Conservation (phyloP, 2,888 invertebrate genomes). For the Steinernema hermaphroditum region DNA sequence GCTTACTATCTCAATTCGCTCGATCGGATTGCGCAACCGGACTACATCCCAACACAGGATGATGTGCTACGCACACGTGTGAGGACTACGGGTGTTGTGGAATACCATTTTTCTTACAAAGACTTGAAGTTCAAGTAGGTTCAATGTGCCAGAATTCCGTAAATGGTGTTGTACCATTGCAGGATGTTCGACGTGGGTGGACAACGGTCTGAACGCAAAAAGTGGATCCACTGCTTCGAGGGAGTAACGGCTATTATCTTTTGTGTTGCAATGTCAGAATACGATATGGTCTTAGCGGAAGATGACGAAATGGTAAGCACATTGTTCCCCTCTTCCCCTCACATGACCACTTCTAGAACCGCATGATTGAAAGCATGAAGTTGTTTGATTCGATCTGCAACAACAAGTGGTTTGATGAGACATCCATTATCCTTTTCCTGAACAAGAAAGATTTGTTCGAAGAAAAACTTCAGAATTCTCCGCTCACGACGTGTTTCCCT, state of each 20-base stretch:
- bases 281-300: constrained; percentile 78
- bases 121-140: background rate
- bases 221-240: constrained; percentile 92
- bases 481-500: constrained; percentile 84
- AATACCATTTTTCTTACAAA: constrained; percentile 83
- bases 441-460: constrained; percentile 90
- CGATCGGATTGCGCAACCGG: constrained; percentile 80
- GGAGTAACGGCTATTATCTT: constrained; percentile 84
- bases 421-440: constrained; percentile 80
- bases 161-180: constrained; percentile 32
- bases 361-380: constrained; percentile 89
- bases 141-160: background rate
- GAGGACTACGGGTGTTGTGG: constrained; percentile 88
- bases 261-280: constrained; percentile 84
- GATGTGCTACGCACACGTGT: constrained; percentile 85
- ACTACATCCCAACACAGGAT: constrained; percentile 85
- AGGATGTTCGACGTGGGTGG: constrained; percentile 91
- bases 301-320: constrained; percentile 70
- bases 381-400: constrained; percentile 90
- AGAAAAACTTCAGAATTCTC: constrained; percentile 81
- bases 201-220: too few relatives aligned
- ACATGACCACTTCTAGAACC: constrained; percentile 73
- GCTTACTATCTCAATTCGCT: constrained; percentile 85
- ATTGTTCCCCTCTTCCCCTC: constrained; percentile 1
- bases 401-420: constrained; percentile 81